Base-by-base conservation (phyloP, 2,888 invertebrate species). In the Campoplex capitator region DNA sequence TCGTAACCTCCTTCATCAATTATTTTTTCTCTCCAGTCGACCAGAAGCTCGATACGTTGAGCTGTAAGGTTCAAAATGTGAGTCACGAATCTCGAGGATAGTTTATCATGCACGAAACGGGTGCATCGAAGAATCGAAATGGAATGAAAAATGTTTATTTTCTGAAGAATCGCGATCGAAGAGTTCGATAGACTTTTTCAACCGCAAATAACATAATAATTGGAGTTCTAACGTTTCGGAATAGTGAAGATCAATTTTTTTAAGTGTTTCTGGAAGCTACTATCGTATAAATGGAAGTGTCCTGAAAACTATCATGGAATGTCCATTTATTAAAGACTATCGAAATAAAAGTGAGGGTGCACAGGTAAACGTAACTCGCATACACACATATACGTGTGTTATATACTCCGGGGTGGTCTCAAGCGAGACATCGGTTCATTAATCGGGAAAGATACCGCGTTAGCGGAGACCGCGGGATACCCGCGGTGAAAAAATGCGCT, bases 361-460 rank as follows among this genome's bases (percentile, higher is more conserved):
- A 86, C 80, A 88, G 88, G 89, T 73, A 73, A 81, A 48, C 87
- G 83, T 75, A 80, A 79, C 48, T 76, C 88, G 88, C 91, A 90
- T 91, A 91, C 90, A 42, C 9, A 28, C 65, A 35, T n/a, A 56
- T 42, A 67, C 67, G 67, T 67, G 51, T 32, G 67, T 81, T 68
- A 56, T 68, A 75, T 91, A 89, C 92, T 90, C 89, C 93, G 91
- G 93, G 94, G 93, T 94, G 93, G 94, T 94, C 94, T 90, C 81
- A 88, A 91, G 90, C 91, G 91, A 91, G 92, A 94, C 93, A 93
- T 92, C 93, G 93, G 93, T 93, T 94, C 93, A 93, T 93, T 93
- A 94, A 94, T 94, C 93, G 93, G 91, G 88, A 88, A 91, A 92
- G 93, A 93, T 93, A 93, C 91, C 91, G 90, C 83, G 88, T 83